phyloP scores from a whole-genome alignment of 1,140 invertebrate genomes.

The Dendroctonus valens region DNA sequence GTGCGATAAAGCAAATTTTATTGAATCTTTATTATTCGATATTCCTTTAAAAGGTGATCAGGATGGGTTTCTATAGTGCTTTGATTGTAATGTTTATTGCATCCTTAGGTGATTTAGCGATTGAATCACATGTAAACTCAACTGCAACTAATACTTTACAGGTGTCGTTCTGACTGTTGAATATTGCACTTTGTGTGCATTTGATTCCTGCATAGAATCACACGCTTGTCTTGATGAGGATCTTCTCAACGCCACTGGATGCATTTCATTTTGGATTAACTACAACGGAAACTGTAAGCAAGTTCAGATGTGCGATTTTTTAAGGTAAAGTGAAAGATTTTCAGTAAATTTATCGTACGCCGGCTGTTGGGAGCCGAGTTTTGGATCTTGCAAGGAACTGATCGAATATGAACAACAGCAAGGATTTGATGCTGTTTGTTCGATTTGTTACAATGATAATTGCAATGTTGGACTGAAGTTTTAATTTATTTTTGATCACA shows the following conservation, averaged over 20 bases:
- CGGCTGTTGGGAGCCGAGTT: slow-evolving; percentile 21
- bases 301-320: too few relatives aligned
- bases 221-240: not conserved
- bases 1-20: too few relatives aligned
- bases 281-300: not conserved
- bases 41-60: too few relatives aligned
- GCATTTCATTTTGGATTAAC: slow-evolving; percentile 8
- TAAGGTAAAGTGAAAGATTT: not conserved
- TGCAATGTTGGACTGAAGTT: slow-evolving; percentile 8
- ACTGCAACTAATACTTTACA: too few relatives aligned
- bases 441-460: slow-evolving; percentile 11
- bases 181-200: not conserved
- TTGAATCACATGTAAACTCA: too few relatives aligned
- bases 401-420: slow-evolving; percentile 13
- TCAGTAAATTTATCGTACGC: slow-evolving; percentile 3
- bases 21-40: too few relatives aligned
- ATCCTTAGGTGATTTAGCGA: too few relatives aligned
- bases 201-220: not conserved
- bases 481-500: too few relatives aligned
- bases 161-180: too few relatives aligned
- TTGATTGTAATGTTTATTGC: too few relatives aligned
- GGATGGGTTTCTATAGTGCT: too few relatives aligned
- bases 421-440: slow-evolving; percentile 5
- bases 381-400: slow-evolving; percentile 17
- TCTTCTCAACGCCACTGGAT: slow-evolving; percentile 3